Evolutionary conservation across 2,797 vertebrate species (phyloP).

Genomic region (Eulemur albifrons): DNA sequence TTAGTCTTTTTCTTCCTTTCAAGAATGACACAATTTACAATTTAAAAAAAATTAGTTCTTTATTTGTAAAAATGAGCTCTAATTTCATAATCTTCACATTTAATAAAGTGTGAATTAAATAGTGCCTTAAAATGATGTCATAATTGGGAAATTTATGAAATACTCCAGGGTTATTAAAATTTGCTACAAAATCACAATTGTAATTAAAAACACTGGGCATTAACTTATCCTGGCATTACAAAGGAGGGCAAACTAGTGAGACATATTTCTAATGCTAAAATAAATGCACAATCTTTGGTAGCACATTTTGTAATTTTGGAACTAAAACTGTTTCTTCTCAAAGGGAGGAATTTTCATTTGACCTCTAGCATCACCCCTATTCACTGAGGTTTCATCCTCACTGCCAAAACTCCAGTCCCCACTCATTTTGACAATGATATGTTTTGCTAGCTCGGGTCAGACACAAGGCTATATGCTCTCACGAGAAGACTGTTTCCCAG

Average conservation of each 20-base stretch:
- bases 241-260: not conserved
- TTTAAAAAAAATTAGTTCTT: conserved; percentile 45
- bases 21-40: conserved; percentile 33
- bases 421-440: not conserved
- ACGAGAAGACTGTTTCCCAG: not conserved
- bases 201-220: conserved; percentile 39
- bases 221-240: not conserved
- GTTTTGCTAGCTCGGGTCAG: not conserved
- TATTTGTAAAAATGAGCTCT: conserved; percentile 53
- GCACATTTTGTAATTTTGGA: conserved; percentile 35
- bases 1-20: conserved; percentile 53
- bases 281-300: not conserved
- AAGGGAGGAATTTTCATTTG: not conserved
- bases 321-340: conserved; percentile 4
- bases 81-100: conserved; percentile 60
- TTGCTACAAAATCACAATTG: conserved; percentile 32
- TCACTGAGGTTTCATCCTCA: not conserved
- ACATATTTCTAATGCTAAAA: conserved; percentile 18
- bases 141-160: conserved; percentile 57
- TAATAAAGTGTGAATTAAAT: conserved; percentile 60
- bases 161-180: conserved; percentile 48
- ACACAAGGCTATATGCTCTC: not conserved
- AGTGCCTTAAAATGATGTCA: conserved; percentile 41
- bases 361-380: not conserved
- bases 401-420: not conserved